phyloP scores from a whole-genome alignment of 2,888 invertebrate species.

The Anorthoa munda region DNA sequence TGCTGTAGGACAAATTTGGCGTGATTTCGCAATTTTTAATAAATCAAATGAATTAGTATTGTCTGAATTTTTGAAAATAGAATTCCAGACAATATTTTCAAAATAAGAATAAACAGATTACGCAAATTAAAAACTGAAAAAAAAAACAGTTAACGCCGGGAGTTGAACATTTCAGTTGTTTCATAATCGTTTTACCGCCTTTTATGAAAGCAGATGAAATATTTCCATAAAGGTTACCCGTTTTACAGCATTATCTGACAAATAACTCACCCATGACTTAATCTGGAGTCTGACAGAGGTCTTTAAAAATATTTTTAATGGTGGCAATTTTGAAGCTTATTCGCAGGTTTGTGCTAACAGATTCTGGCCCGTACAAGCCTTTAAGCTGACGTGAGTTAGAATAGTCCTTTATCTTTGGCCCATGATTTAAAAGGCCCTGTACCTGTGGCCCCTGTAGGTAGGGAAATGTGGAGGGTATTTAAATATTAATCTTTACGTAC shows the following conservation, averaged over 20 bases:
- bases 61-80: not conserved
- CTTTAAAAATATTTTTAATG: constrained; percentile 74
- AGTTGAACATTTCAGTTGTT: constrained; percentile 32
- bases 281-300: constrained; percentile 70
- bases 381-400: constrained; percentile 74
- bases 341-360: constrained; percentile 69
- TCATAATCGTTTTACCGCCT: constrained; percentile 48
- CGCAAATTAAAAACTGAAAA: constrained; percentile 9
- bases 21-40: no score
- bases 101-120: not conserved
- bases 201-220: constrained; percentile 59
- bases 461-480: constrained; percentile 46
- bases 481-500: constrained; percentile 25
- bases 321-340: constrained; percentile 57
- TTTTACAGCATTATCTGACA: constrained; percentile 63
- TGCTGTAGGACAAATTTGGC: no score
- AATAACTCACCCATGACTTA: constrained; percentile 69
- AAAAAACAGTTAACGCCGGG: constrained; percentile 15
- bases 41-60: not conserved
- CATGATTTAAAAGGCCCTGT: constrained; percentile 62
- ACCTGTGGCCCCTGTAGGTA: constrained; percentile 42
- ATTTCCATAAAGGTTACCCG: constrained; percentile 59
- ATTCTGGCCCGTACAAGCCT: constrained; percentile 72
- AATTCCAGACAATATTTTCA: not conserved
- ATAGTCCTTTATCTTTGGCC: constrained; percentile 76